Conservation (phyloP, 2,113 vertebrate genomes). For the Protomyctophum bolini region DNA sequence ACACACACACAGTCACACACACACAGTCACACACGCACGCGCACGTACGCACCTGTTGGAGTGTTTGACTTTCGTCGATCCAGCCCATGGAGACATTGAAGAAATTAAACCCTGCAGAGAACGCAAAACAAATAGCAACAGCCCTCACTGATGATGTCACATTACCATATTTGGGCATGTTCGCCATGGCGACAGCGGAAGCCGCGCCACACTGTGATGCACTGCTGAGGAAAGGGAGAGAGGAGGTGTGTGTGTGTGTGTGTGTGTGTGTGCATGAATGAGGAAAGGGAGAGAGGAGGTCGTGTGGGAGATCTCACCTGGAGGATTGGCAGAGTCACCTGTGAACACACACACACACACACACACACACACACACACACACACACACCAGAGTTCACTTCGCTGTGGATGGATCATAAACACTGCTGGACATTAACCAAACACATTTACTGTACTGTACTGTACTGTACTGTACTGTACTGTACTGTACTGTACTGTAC, state of each 20-base stretch:
- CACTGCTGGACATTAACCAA: too few species aligned
- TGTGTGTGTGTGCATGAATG: not conserved
- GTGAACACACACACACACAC: conserved; percentile 38
- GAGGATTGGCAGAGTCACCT: conserved; percentile 82
- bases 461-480: too few species aligned
- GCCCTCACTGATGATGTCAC: conserved; percentile 5
- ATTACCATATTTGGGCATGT: conserved; percentile 1
- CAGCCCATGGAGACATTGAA: conserved; percentile 80
- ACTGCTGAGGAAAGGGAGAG: not conserved
- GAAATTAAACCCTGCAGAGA: conserved; percentile 75
- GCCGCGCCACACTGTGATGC: not conserved
- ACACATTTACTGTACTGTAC: too few species aligned
- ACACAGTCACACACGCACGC: not conserved
- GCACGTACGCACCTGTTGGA: conserved; percentile 64
- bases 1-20: not conserved
- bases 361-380: conserved; percentile 28
- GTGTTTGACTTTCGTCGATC: conserved; percentile 45
- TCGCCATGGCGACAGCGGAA: conserved; percentile 7
- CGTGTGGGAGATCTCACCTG: conserved; percentile 69
- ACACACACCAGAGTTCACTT: too few species aligned
- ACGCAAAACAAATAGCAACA: conserved; percentile 14
- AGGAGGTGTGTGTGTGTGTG: not conserved
- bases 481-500: too few species aligned
- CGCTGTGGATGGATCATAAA: too few species aligned
- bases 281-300: not conserved